phyloP scores from a whole-genome alignment of 2,888 invertebrate genomes.

The Elaeidobius kamerunicus region DNA sequence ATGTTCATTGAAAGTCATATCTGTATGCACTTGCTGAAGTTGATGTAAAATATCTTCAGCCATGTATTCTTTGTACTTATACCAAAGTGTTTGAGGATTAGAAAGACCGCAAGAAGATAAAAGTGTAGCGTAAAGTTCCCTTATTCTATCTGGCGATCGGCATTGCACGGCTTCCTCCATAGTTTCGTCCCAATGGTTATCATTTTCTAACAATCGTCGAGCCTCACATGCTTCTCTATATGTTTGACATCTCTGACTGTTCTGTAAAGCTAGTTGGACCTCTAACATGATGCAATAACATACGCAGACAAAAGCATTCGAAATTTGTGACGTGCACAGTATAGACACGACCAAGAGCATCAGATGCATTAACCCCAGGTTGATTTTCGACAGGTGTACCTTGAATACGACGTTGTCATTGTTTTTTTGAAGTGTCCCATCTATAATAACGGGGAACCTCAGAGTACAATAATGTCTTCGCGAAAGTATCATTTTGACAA shows the following conservation, averaged over 20 bases:
- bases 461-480: conserved; percentile 2
- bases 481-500: conserved; percentile 1
- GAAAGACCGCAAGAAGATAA: conserved; percentile 1
- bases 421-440: conserved; percentile 2
- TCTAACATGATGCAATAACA: conserved; percentile 2
- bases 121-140: conserved; percentile 2
- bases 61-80: conserved; percentile 4
- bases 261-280: conserved; percentile 1
- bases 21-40: not conserved
- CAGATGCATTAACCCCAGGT: conserved; percentile 1
- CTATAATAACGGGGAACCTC: conserved; percentile 2
- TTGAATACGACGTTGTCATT: not conserved
- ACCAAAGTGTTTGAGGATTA: not conserved
- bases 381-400: not conserved
- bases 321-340: conserved; percentile 1
- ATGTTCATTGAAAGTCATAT: conserved; percentile 3
- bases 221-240: conserved; percentile 2
- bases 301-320: conserved; percentile 2
- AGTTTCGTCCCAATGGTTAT: not conserved
- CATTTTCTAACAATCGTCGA: not conserved
- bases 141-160: conserved; percentile 3
- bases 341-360: conserved; percentile 4
- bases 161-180: conserved; percentile 3
- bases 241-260: conserved; percentile 1
- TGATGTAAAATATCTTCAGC: not conserved